Conservation (phyloP, 2,888 invertebrate species). For the Pristionchus arcanus region DNA sequence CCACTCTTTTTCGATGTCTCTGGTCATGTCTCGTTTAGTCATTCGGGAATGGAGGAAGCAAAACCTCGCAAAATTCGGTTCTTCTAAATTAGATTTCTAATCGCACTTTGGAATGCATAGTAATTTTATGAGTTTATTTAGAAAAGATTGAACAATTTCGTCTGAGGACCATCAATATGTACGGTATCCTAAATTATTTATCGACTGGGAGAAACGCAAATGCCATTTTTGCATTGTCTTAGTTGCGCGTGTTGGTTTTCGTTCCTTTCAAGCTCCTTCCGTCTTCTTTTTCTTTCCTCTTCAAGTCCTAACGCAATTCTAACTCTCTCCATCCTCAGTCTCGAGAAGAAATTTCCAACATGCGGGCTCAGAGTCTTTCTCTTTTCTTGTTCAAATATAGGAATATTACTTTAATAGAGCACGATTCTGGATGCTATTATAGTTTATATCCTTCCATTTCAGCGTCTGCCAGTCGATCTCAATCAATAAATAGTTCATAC, state of each 20-base stretch:
- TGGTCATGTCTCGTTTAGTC: not conserved
- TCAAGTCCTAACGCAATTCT: slow-evolving; percentile 20
- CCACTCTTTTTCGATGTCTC: not conserved
- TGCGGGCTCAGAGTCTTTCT: not conserved
- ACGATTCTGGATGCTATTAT: not conserved
- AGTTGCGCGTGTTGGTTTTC: not conserved
- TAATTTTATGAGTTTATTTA: not conserved
- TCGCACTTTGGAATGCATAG: not conserved
- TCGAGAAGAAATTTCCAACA: not conserved
- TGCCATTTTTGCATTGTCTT: not conserved
- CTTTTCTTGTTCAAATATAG: not conserved
- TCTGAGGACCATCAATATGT: not conserved
- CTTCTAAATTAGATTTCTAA: no score
- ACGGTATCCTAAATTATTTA: not conserved
- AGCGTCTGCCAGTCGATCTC: slow-evolving; percentile 33
- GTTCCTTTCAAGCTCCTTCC: slow-evolving; percentile 9
- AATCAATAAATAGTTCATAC: slow-evolving; percentile 83
- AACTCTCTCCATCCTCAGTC: not conserved
- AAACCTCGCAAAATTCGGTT: not conserved
- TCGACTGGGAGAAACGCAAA: not conserved
- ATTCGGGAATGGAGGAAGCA: not conserved
- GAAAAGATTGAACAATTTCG: not conserved
- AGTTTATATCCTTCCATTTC: not conserved
- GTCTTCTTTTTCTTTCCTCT: slow-evolving; percentile 10
- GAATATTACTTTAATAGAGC: not conserved